These are phyloP conservation scores for Lithobates sylvaticus DNA, from an alignment of 2,797 vertebrate species.

Conservation along the genomic window DNA sequence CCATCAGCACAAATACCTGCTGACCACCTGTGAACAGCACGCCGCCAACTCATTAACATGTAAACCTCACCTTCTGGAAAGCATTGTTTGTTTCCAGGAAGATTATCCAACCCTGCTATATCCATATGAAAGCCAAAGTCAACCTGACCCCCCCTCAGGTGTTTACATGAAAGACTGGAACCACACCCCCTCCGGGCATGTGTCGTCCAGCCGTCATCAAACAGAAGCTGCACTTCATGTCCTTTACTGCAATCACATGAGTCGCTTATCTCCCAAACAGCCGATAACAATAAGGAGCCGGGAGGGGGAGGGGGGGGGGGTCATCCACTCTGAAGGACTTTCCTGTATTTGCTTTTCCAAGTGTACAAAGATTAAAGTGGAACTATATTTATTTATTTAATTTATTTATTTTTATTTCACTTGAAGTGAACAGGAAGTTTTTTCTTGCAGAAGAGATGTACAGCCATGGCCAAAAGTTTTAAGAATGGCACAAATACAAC, in stretches of 20 bases:
- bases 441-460: too few species aligned
- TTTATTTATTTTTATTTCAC: too few species aligned
- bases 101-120: not conserved
- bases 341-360: not conserved
- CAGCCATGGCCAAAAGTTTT: too few species aligned
- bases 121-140: conserved; percentile 2
- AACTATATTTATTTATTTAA: too few species aligned
- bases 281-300: not conserved
- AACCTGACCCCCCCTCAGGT: not conserved
- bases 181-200: not conserved
- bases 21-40: too few species aligned
- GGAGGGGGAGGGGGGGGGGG: not conserved
- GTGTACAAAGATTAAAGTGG: too few species aligned
- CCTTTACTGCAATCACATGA: conserved; percentile 16
- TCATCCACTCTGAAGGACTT: conserved; percentile 1
- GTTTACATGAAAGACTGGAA: not conserved
- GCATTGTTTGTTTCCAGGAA: not conserved
- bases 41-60: not conserved
- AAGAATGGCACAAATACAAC: too few species aligned
- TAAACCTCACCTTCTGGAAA: not conserved
- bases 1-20: too few species aligned
- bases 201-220: not conserved
- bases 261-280: not conserved
- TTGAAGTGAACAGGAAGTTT: too few species aligned
- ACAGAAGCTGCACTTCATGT: conserved; percentile 2